Evolutionary conservation across 2,888 invertebrate genomes (phyloP), one percentile per base, ranked within the genome.

Genomic region (Deroplatys truncata): DNA sequence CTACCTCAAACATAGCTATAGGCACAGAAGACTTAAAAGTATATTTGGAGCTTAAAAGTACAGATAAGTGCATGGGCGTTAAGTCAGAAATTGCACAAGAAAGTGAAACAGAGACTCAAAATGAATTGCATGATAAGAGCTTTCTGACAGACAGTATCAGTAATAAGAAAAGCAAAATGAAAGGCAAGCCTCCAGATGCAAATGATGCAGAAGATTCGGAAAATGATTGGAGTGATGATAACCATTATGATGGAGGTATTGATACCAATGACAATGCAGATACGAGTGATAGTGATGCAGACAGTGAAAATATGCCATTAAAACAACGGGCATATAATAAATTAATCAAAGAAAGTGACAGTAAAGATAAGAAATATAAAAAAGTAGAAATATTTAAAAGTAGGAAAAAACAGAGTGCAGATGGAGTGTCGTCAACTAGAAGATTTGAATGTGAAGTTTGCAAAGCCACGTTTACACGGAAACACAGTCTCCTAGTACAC

Each of bases 401-500:
- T 28, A 28, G 35, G 43, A 82, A 35, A 35, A 25, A 25, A 29
- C 29, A 28, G 15, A 20, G 28, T 25, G 56, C 20, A 9, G 43
- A n/a, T 49, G 16, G 35, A 43, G 83, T 43, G 20, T 10, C 16
- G 16, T n/a, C 82, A 16, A n/a, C 10, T 29, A 89, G 82, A 35
- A 20, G 82, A 9, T 89, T 89, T 89, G 85, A 85, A 28, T 89
- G 89, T 88, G 89, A 88, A 83, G 85, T 89, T 4, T 89, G 89
- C n/a, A 85, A 87, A 25, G 89, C 88, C 20, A 88, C 84, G 82
- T 89, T 89, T 43, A 43, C 89, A 43, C 87, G 88, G 28, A 89
- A 89, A 49, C 88, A 89, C 85, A 89, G 88, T 82, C 88, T 89
- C 15, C 82, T 82, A 31, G 84, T 85, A 29, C 89, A 89, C 82